Percentiles rank a stretch among this genome's conserved stretches.
phyloP scores from a whole-genome alignment of 2,888 invertebrate genomes.

The Stenodema calcarata region DNA sequence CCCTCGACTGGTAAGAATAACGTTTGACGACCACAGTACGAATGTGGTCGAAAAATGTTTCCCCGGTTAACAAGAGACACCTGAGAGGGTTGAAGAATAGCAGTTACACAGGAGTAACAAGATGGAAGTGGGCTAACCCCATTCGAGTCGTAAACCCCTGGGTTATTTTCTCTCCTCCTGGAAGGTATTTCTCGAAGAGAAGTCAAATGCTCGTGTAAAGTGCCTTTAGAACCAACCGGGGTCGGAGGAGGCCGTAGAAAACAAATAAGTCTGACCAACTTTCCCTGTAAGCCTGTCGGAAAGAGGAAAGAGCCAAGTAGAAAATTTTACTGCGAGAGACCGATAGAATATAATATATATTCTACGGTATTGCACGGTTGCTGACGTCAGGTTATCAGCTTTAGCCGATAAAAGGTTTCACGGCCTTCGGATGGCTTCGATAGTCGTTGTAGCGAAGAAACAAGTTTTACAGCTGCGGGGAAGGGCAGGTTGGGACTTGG shows the following conservation, averaged over 20 bases:
- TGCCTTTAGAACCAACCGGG: background rate
- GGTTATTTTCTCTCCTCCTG: constrained; percentile 4
- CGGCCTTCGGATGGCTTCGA: background rate
- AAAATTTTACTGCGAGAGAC: constrained; percentile 9
- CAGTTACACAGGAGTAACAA: background rate
- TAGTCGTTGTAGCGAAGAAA: background rate
- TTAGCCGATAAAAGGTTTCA: background rate
- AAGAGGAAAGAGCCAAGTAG: background rate
- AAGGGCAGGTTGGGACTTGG: background rate
- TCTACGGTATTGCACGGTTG: background rate
- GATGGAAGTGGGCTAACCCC: constrained; percentile 13
- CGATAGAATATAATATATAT: background rate
- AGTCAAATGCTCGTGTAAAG: constrained; percentile 6
- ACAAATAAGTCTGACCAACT: constrained; percentile 11
- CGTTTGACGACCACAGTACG: too few relatives aligned
- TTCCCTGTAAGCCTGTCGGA: background rate
- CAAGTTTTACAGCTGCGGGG: background rate
- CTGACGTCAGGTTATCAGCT: background rate
- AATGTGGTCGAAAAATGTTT: background rate
- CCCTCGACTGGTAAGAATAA: too few relatives aligned
- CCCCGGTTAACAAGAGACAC: background rate
- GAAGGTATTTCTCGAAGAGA: background rate
- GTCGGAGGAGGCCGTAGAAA: background rate
- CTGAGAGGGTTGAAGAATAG: background rate
- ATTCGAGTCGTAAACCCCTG: background rate